Evolutionary conservation across 2,797 vertebrate genomes (phyloP), one percentile per base, ranked within the genome.

Genomic region (Eurystomus glaucurus): DNA sequence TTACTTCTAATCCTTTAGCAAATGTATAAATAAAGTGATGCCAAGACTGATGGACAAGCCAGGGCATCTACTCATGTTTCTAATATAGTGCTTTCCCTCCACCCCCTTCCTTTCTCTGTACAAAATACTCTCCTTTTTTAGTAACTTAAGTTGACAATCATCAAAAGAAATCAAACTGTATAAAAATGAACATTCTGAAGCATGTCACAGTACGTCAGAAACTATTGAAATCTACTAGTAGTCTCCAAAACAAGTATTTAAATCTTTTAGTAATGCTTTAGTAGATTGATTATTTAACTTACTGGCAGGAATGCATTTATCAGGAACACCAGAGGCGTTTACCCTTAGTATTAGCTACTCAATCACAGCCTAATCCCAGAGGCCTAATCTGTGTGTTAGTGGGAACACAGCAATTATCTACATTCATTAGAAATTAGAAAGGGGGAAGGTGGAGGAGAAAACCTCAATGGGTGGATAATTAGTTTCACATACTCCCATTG

Each of bases 121-220:
- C 94, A 96, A 97, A 98, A 95, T 93, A 76, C 92, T 96, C 96
- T 96, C 95, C 60, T 90, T 96, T 79, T 97, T 94, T 91, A 96
- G 97, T 97, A 98, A 98, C 97, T 85, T 93, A 97, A 98, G 93
- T 95, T 97, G 98, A 98, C 98, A 98, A 96, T 98, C 95, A 94
- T 97, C 97, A 98, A 97, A 98, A 95, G 93, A 97, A 98, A 98
- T 98, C 97, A 98, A 98, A 96, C 92, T 93, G 64, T 48, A 9
- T 96, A 95, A 97, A 97, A 97, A 96, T 57, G 46, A 96, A 97
- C 91, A 93, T 96, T 97, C 95, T 89, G 92, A 97, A 95, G 93
- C 94, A 97, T 95, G 97, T 97, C 96, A 96, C 94, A 97, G 94
- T 90, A 92, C 0, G 90, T 98, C 98, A 97, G 95, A 95, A 96